Evolutionary conservation across 2,113 vertebrate genomes (phyloP).

Genomic region (Oncorhynchus nerka): DNA sequence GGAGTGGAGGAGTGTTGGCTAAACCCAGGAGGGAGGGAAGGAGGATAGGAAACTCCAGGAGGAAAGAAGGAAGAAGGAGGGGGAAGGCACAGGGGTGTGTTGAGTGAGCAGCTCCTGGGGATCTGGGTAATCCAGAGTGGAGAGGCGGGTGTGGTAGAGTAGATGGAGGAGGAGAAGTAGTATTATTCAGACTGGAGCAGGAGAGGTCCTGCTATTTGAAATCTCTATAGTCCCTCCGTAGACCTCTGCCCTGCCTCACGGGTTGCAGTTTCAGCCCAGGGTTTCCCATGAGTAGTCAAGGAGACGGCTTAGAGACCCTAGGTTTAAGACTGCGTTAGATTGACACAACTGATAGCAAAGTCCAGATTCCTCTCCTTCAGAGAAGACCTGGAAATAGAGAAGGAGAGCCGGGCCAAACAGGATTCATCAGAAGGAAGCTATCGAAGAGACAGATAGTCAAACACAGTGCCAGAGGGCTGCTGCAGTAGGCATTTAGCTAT

Average conservation of each 20-base stretch:
- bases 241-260: too few relatives aligned
- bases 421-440: constrained; percentile 63
- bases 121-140: constrained; percentile 53
- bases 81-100: constrained; percentile 29
- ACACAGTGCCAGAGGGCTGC: constrained; percentile 42
- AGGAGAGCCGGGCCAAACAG: constrained; percentile 44
- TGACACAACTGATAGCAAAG: constrained; percentile 53
- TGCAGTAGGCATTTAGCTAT: constrained; percentile 17
- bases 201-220: too few relatives aligned
- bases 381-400: constrained; percentile 76
- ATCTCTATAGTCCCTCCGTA: too few relatives aligned
- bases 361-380: constrained; percentile 38
- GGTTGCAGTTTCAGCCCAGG: too few relatives aligned
- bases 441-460: constrained; percentile 31
- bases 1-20: background rate
- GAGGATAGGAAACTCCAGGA: constrained; percentile 7
- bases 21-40: background rate
- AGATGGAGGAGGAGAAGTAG: constrained; percentile 5
- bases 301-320: too few relatives aligned
- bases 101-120: constrained; percentile 57
- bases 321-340: constrained; percentile 22
- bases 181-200: background rate
- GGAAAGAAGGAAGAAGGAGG: background rate
- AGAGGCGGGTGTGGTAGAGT: constrained; percentile 45
- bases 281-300: too few relatives aligned